These are phyloP conservation scores for Adineta ricciae DNA, from an alignment of 2,888 invertebrate genomes.

Conservation along the genomic window DNA sequence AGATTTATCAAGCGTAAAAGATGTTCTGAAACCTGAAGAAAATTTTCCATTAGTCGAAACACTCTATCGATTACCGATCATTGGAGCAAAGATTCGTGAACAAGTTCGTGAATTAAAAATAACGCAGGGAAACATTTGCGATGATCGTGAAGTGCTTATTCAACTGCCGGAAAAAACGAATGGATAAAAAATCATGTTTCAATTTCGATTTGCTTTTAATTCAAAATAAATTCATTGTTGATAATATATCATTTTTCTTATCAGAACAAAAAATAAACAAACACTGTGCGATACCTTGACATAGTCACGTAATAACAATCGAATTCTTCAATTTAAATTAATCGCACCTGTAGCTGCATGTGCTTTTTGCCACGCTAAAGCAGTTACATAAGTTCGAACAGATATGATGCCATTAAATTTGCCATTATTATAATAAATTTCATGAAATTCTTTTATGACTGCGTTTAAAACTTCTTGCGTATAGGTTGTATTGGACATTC, in stretches of 20 bases:
- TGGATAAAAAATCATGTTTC: background rate
- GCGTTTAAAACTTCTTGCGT: background rate
- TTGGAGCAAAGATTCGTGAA: background rate
- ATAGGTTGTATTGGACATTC: background rate
- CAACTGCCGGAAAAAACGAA: background rate
- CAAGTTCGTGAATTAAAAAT: background rate
- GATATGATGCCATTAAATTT: background rate
- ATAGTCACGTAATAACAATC: too few species aligned
- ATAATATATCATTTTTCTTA: too few species aligned
- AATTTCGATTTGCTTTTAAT: too few species aligned
- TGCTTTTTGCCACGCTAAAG: too few species aligned
- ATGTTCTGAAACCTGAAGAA: background rate
- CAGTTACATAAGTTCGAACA: too few species aligned
- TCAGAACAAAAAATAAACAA: too few species aligned
- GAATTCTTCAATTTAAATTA: too few species aligned
- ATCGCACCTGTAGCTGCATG: too few species aligned
- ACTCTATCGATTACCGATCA: background rate
- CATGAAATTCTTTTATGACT: background rate
- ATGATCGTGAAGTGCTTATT: background rate
- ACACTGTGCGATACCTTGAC: too few species aligned
- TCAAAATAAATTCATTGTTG: too few species aligned
- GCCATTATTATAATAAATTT: background rate
- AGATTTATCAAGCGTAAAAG: background rate
- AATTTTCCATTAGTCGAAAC: background rate
- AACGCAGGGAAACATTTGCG: background rate